Evolutionary conservation across 1,140 invertebrate genomes (phyloP).

Genomic region (Ceratosolen fusciceps): DNA sequence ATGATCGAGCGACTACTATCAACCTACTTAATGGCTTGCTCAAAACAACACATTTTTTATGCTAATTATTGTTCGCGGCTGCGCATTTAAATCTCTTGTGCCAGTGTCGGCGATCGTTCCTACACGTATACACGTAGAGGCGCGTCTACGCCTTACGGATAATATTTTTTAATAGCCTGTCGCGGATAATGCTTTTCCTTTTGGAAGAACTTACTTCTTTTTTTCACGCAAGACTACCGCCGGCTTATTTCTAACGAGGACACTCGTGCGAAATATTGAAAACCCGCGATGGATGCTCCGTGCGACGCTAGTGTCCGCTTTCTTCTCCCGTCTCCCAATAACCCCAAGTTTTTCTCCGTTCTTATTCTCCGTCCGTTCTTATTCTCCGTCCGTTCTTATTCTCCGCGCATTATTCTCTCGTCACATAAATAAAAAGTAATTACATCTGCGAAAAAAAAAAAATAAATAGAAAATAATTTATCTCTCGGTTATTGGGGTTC

Average conservation of each 20-base stretch:
- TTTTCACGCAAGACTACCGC: slow-evolving; percentile 47
- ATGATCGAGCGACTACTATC: too few relatives aligned
- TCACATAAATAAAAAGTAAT: not conserved
- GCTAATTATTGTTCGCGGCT: too few relatives aligned
- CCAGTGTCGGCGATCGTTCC: too few relatives aligned
- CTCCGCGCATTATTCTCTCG: not conserved
- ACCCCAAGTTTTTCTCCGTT: slow-evolving; percentile 4
- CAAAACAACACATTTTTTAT: too few relatives aligned
- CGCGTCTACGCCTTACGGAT: too few relatives aligned
- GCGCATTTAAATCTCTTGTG: too few relatives aligned
- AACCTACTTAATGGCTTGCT: too few relatives aligned
- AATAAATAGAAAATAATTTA: too few relatives aligned
- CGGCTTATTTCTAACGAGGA: slow-evolving; percentile 58
- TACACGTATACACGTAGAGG: too few relatives aligned
- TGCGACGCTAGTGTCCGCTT: slow-evolving; percentile 34
- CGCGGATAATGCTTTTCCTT: not conserved
- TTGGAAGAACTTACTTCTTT: not conserved
- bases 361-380: slow-evolving; percentile 11
- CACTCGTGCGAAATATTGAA: slow-evolving; percentile 51
- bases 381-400: not conserved
- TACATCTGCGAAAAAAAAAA: too few relatives aligned
- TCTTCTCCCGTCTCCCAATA: not conserved
- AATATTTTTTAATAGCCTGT: too few relatives aligned
- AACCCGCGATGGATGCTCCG: slow-evolving; percentile 24
- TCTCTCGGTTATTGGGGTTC: too few relatives aligned